Conservation (phyloP, 2,113 vertebrate species). For the Cavia porcellus region DNA sequence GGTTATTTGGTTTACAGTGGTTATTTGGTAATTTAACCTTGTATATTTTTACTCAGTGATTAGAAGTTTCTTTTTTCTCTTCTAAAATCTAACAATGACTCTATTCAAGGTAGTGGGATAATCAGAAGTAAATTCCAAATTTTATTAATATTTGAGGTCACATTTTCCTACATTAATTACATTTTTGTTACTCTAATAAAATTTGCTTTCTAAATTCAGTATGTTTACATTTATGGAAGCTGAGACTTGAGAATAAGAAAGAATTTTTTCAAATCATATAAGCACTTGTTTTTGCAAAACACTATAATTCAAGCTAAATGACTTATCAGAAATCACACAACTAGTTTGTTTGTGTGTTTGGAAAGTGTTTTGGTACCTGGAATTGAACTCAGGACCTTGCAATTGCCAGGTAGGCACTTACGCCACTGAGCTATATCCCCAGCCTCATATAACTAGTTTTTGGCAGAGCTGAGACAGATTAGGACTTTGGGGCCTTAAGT, state of each 20-base stretch:
- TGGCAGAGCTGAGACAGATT: background rate
- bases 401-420: too few species aligned
- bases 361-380: too few species aligned
- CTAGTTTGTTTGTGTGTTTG: background rate
- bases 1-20: background rate
- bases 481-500: background rate
- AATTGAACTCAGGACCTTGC: too few species aligned
- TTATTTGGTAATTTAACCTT: slow-evolving; percentile 27
- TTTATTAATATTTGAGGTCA: slow-evolving; percentile 26
- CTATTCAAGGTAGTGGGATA: background rate
- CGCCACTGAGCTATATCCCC: too few species aligned
- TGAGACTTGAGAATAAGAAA: background rate
- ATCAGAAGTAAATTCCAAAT: slow-evolving; percentile 21
- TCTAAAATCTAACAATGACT: background rate
- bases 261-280: background rate
- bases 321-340: background rate
- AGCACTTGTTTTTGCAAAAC: slow-evolving; percentile 45
- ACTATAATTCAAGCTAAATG: background rate
- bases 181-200: slow-evolving; percentile 44
- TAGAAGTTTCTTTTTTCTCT: background rate
- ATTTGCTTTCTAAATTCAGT: slow-evolving; percentile 48
- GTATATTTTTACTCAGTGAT: background rate
- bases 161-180: slow-evolving; percentile 47
- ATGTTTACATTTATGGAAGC: slow-evolving; percentile 33
- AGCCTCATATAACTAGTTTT: background rate